phyloP scores from a whole-genome alignment of 2,113 vertebrate genomes.

The Atlantisia rogersi region DNA sequence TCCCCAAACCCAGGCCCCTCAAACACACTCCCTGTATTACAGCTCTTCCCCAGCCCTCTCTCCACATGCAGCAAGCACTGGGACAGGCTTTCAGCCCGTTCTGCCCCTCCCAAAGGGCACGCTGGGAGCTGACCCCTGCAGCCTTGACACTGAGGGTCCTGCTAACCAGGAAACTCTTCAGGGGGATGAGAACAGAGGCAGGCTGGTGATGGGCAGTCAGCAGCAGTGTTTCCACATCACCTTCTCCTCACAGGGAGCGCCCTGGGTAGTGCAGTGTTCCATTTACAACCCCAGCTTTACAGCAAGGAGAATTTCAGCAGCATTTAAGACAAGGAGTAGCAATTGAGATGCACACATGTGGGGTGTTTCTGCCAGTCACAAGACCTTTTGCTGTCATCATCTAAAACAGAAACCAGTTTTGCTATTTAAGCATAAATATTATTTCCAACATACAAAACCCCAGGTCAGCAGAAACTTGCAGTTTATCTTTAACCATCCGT shows the following conservation, averaged over 20 bases:
- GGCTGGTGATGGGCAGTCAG: neutral
- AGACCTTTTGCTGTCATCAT: neutral
- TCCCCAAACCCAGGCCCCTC: neutral
- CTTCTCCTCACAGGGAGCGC: neutral
- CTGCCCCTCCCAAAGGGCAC: neutral
- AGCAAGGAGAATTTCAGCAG: neutral
- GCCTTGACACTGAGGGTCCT: neutral
- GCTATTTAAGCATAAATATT: neutral
- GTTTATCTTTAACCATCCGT: neutral
- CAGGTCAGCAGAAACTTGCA: neutral
- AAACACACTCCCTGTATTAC: rapidly evolving
- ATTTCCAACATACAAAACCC: neutral
- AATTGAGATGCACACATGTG: neutral
- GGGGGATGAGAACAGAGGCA: neutral
- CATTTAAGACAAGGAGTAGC: neutral
- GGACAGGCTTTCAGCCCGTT: neutral
- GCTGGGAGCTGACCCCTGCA: neutral
- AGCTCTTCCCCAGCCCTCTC: neutral
- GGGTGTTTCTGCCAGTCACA: neutral
- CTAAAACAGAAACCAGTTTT: neutral
- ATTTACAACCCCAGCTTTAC: rapidly evolving
- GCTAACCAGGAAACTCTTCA: neutral
- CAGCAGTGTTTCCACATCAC: neutral
- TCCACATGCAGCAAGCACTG: neutral
- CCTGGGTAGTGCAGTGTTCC: neutral